These are phyloP conservation scores for Alouatta palliata DNA, from an alignment of 2,113 vertebrate species.

Conservation along the genomic window DNA sequence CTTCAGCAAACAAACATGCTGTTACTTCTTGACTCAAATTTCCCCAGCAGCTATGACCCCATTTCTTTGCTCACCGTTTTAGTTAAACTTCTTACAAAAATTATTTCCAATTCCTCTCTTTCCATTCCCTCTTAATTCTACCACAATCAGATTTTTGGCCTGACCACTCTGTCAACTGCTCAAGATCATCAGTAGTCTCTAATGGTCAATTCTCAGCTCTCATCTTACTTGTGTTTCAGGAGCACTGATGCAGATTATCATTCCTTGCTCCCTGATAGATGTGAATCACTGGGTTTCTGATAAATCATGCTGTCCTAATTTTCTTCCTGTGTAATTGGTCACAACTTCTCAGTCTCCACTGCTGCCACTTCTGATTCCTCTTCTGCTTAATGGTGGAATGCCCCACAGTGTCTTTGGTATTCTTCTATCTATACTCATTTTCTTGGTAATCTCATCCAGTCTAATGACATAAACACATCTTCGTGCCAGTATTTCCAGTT, in stretches of 20 bases:
- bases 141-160: neutral
- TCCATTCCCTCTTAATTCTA: neutral
- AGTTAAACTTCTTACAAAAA: neutral
- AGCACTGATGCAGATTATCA: neutral
- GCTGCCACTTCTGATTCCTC: neutral
- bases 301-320: neutral
- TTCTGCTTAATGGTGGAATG: neutral
- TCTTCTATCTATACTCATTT: neutral
- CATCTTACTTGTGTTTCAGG: neutral
- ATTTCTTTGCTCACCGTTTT: neutral
- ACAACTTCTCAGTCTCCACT: neutral
- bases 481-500: neutral
- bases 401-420: neutral
- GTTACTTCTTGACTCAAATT: neutral
- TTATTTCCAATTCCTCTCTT: neutral
- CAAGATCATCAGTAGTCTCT: neutral
- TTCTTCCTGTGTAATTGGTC: neutral
- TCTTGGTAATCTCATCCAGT: neutral
- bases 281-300: neutral
- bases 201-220: neutral
- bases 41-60: neutral
- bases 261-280: neutral
- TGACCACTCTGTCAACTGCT: neutral
- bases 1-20: neutral
- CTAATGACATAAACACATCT: slow-evolving; percentile 12